Conservation (phyloP, 2,797 vertebrate species). For the Syngnathus acus region DNA sequence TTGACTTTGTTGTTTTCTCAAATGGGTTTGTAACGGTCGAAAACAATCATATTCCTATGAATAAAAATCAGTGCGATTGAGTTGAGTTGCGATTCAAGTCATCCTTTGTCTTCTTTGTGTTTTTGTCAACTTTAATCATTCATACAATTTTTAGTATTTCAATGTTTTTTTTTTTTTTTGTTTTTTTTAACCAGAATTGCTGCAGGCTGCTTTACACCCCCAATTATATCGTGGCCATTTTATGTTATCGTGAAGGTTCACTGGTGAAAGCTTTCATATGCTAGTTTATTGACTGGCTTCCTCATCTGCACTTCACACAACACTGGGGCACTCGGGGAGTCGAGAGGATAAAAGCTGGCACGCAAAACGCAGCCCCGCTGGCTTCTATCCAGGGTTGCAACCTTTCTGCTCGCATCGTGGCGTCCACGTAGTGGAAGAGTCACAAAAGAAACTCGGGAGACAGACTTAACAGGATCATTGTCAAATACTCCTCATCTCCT, state of each 20-base stretch:
- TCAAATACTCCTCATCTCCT: background rate
- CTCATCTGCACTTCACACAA: constrained; percentile 10
- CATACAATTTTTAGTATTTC: background rate
- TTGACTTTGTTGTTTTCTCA: background rate
- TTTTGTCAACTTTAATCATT: constrained; percentile 13
- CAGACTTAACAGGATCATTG: background rate
- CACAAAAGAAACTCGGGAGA: background rate
- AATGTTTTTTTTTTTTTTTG: constrained; percentile 19
- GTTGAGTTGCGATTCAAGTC: background rate
- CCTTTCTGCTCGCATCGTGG: background rate
- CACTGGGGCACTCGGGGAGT: constrained; percentile 5
- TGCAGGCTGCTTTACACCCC: background rate
- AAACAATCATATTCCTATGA: background rate
- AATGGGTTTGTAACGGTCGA: background rate
- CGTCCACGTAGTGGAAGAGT: background rate
- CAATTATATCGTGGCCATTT: background rate
- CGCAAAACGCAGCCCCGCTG: background rate
- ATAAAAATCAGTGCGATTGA: background rate
- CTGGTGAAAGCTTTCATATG: constrained; percentile 1
- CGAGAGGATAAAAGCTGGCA: constrained; percentile 6
- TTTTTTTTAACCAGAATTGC: constrained; percentile 13
- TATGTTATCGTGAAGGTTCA: background rate
- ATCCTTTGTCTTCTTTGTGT: background rate
- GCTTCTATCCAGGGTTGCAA: background rate
- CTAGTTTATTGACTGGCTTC: constrained; percentile 11